A percentile compares a stretch with the other conserved stretches of the same genome.
phyloP scores from a whole-genome alignment of 2,888 invertebrate species.

The Aleiodes testaceus region DNA sequence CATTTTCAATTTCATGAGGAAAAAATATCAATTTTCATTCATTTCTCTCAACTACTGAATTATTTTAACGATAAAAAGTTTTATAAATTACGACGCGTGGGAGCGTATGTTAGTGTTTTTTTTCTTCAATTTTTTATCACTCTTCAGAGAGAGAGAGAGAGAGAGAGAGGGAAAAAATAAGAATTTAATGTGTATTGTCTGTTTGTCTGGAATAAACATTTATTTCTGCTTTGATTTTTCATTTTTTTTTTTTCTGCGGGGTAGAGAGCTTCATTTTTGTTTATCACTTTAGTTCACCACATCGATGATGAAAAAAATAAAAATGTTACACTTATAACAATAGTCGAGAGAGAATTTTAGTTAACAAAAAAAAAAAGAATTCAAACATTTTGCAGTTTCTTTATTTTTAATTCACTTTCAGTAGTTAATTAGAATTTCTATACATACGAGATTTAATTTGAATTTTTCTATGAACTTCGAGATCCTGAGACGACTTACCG shows the following conservation, averaged over 20 bases:
- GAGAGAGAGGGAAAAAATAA: background rate
- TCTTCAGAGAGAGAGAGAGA: constrained; percentile 28
- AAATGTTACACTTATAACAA: constrained; percentile 54
- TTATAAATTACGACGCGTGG: constrained; percentile 47
- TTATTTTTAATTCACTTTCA: constrained; percentile 41
- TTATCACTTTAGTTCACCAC: constrained; percentile 54
- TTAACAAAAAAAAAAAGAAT: constrained; percentile 20
- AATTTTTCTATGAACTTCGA: constrained; percentile 64
- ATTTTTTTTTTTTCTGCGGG: constrained; percentile 76
- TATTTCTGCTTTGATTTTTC: constrained; percentile 57
- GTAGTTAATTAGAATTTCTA: constrained; percentile 34
- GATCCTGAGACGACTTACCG: constrained; percentile 67
- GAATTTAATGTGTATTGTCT: constrained; percentile 41
- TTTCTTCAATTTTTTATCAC: constrained; percentile 32
- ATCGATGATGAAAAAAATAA: constrained; percentile 46
- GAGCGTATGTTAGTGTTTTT: constrained; percentile 44
- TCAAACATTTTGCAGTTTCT: constrained; percentile 42
- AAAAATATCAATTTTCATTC: constrained; percentile 11
- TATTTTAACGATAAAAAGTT: background rate
- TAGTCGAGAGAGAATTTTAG: constrained; percentile 51
- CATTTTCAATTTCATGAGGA: no score
- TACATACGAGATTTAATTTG: constrained; percentile 19
- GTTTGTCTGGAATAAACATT: constrained; percentile 37
- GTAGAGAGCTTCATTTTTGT: constrained; percentile 78
- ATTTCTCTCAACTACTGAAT: constrained; percentile 27